phyloP scores from a whole-genome alignment of 2,888 invertebrate species.

The Cotesia congregata region DNA sequence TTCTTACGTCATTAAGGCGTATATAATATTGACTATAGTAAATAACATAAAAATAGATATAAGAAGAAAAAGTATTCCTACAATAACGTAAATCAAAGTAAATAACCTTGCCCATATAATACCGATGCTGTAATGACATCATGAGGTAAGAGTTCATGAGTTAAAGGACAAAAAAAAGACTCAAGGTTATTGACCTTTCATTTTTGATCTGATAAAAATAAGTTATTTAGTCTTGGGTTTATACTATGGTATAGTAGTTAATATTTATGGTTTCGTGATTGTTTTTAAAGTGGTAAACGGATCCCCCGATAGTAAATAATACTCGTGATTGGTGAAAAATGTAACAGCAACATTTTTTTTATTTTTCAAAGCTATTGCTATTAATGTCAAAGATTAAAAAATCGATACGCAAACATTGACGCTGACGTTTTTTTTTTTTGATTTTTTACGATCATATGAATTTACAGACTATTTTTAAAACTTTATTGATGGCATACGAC shows the following conservation, averaged over 20 bases:
- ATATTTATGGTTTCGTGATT: neutral
- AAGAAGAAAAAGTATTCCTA: conserved; percentile 2
- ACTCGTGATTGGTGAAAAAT: neutral
- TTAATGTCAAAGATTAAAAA: no score
- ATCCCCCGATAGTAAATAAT: neutral
- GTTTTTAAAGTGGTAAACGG: neutral
- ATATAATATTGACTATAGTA: neutral
- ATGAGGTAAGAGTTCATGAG: conserved; percentile 26
- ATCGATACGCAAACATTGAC: no score
- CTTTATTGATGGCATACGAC: no score
- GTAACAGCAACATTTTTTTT: no score
- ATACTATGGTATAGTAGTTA: neutral
- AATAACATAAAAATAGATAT: neutral
- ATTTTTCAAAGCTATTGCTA: no score
- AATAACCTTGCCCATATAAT: conserved; percentile 16
- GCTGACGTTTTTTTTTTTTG: no score
- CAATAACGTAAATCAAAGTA: conserved; percentile 31
- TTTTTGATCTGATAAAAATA: conserved; percentile 4
- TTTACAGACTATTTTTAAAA: no score
- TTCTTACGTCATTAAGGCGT: neutral
- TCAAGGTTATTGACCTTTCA: conserved; percentile 19
- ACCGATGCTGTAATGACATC: conserved; percentile 39
- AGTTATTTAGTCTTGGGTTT: neutral
- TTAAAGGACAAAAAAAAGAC: conserved; percentile 6
- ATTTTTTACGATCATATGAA: no score